Evolutionary conservation across 2,888 invertebrate genomes (phyloP).

Genomic region (Noctuana brunneofusca): DNA sequence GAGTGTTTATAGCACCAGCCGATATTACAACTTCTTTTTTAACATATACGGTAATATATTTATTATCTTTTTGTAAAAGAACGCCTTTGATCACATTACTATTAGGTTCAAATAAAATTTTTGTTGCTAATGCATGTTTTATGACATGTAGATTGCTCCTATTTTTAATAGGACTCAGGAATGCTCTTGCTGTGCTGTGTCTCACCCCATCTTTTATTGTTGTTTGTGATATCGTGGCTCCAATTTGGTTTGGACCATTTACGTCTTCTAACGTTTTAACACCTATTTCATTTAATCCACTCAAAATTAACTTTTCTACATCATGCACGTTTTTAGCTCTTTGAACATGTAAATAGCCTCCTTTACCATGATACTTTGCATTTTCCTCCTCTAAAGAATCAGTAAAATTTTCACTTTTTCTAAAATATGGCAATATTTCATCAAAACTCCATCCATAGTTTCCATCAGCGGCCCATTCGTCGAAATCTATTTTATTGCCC

Average conservation of each 20-base stretch:
- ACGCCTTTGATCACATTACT: constrained; percentile 50
- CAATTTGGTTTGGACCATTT: constrained; percentile 54
- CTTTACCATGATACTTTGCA: constrained; percentile 42
- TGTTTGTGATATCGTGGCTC: constrained; percentile 48
- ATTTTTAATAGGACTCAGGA: constrained; percentile 50
- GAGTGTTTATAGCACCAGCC: constrained; percentile 58
- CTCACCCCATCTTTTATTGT: constrained; percentile 48
- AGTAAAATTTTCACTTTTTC: constrained; percentile 64
- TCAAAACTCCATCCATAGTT: constrained; percentile 70
- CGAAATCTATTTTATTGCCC: constrained; percentile 85
- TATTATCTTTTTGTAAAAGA: constrained; percentile 46
- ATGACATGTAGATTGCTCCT: constrained; percentile 55
- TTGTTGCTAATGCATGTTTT: constrained; percentile 52
- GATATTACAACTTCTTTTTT: constrained; percentile 59
- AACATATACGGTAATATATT: constrained; percentile 41
- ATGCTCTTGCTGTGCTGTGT: constrained; percentile 54
- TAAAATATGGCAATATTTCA: constrained; percentile 53
- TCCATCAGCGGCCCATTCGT: constrained; percentile 86
- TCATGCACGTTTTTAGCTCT: constrained; percentile 51
- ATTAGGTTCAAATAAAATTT: constrained; percentile 50
- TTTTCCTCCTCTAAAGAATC: constrained; percentile 77
- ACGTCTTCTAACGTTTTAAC: constrained; percentile 47
- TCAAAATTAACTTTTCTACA: constrained; percentile 57
- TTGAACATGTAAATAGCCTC: constrained; percentile 49
- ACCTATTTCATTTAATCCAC: constrained; percentile 53